These are phyloP conservation scores for Lepeophtheirus salmonis DNA, from an alignment of 1,140 invertebrate genomes.

Conservation along the genomic window DNA sequence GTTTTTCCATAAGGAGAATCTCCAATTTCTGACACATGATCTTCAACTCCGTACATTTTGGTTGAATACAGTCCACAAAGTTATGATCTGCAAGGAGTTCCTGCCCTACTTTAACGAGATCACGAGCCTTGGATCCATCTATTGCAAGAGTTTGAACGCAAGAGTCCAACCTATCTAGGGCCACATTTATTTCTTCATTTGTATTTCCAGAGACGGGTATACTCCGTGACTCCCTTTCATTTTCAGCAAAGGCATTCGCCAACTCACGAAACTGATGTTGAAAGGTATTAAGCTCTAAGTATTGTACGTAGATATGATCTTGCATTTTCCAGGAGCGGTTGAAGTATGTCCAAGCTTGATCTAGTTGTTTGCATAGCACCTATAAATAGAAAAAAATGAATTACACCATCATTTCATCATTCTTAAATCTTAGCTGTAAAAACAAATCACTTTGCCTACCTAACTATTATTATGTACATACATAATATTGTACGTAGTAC, in stretches of 20 bases:
- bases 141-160: not conserved
- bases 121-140: slow-evolving; percentile 4
- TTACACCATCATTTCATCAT: no score
- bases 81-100: slow-evolving; percentile 9
- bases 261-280: slow-evolving; percentile 1
- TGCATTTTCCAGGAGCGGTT: slow-evolving; percentile 17
- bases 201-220: not conserved
- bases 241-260: not conserved
- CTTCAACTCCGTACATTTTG: slow-evolving; percentile 3
- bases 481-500: no score
- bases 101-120: slow-evolving; percentile 9
- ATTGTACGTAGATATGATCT: slow-evolving; percentile 16
- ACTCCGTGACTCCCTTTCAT: not conserved
- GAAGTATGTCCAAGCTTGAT: slow-evolving; percentile 16
- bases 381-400: not conserved
- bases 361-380: slow-evolving; percentile 13
- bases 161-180: slow-evolving; percentile 10
- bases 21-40: slow-evolving; percentile 11
- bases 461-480: no score
- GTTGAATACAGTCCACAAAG: slow-evolving; percentile 13
- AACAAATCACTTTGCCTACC: no score
- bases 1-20: slow-evolving; percentile 11
- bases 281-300: slow-evolving; percentile 12
- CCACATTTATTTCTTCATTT: not conserved
- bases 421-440: no score